Evolutionary conservation across 2,888 invertebrate species (phyloP).

Genomic region (Barypeithes pellucidus): DNA sequence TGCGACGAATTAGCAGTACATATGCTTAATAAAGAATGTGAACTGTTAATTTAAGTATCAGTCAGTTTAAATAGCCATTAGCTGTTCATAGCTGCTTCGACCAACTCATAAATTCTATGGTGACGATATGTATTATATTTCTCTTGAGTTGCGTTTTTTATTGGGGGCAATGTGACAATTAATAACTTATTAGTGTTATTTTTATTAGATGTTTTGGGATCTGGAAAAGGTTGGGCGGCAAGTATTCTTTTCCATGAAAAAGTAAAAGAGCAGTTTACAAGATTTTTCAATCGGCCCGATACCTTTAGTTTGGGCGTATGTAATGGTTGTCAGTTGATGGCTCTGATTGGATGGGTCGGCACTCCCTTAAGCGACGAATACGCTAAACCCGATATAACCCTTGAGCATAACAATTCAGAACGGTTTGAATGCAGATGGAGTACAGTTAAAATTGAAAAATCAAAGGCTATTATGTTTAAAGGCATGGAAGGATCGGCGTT

Average conservation of each 20-base stretch:
- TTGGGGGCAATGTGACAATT: neutral
- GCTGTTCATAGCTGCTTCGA: too few species aligned
- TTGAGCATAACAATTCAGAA: slow-evolving; percentile 91
- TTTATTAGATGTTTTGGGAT: slow-evolving; percentile 89
- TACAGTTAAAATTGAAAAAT: slow-evolving; percentile 75
- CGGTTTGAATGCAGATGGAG: slow-evolving; percentile 84
- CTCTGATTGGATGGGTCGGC: slow-evolving; percentile 92
- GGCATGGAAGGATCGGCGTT: slow-evolving; percentile 91
- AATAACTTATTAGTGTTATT: neutral
- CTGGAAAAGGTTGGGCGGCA: slow-evolving; percentile 98
- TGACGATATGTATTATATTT: too few species aligned
- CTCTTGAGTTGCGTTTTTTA: neutral
- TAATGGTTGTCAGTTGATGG: slow-evolving; percentile 98
- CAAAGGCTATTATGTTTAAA: slow-evolving; percentile 87
- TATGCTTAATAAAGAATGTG: too few species aligned
- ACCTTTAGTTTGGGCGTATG: slow-evolving; percentile 98
- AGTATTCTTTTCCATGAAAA: slow-evolving; percentile 87
- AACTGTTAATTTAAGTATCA: too few species aligned
- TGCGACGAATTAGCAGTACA: too few species aligned
- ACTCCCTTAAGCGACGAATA: slow-evolving; percentile 65
- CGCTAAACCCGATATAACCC: slow-evolving; percentile 75
- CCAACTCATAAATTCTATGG: too few species aligned
- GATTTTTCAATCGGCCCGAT: slow-evolving; percentile 81
- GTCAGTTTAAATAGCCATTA: too few species aligned
- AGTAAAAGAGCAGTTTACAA: slow-evolving; percentile 83